A percentile compares a stretch with the other conserved stretches of the same genome.
phyloP scores from a whole-genome alignment of 2,888 invertebrate species.

The Bugula neritina region DNA sequence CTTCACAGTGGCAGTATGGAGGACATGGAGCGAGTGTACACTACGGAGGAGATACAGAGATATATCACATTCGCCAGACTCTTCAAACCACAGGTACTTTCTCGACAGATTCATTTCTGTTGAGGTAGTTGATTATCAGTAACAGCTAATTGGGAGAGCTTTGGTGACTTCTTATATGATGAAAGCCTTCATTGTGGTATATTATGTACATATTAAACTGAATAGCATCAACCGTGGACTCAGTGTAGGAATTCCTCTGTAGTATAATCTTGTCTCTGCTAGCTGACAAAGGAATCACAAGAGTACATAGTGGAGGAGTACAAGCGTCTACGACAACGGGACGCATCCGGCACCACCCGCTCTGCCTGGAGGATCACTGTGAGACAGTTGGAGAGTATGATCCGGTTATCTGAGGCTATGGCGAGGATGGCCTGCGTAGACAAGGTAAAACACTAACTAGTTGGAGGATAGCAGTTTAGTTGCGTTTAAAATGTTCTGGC shows the following conservation, averaged over 20 bases:
- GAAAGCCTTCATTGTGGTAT: no score
- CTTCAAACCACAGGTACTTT: slow-evolving; percentile 79
- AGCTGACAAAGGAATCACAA: slow-evolving; percentile 67
- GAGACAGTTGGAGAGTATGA: slow-evolving; percentile 87
- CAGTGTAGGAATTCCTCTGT: no score
- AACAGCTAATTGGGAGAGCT: no score
- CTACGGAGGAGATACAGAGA: slow-evolving; percentile 79
- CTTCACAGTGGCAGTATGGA: slow-evolving; percentile 80
- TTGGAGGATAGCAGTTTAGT: no score
- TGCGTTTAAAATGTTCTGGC: no score
- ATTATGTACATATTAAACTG: no score
- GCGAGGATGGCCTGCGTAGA: slow-evolving; percentile 92
- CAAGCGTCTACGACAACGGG: slow-evolving; percentile 75
- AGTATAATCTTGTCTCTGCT: slow-evolving; percentile 32
- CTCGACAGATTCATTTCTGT: no score
- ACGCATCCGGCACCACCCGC: slow-evolving; percentile 63
- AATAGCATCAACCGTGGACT: no score
- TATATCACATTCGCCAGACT: slow-evolving; percentile 95
- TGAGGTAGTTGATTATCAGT: no score
- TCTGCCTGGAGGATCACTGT: slow-evolving; percentile 94
- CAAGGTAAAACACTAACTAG: slow-evolving; percentile 58
- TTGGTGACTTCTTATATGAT: no score
- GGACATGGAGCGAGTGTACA: slow-evolving; percentile 72
- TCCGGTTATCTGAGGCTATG: slow-evolving; percentile 91
- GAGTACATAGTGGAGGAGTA: slow-evolving; percentile 82